phyloP scores from a whole-genome alignment of 2,797 vertebrate species.

The Craterocephalus amniculus region DNA sequence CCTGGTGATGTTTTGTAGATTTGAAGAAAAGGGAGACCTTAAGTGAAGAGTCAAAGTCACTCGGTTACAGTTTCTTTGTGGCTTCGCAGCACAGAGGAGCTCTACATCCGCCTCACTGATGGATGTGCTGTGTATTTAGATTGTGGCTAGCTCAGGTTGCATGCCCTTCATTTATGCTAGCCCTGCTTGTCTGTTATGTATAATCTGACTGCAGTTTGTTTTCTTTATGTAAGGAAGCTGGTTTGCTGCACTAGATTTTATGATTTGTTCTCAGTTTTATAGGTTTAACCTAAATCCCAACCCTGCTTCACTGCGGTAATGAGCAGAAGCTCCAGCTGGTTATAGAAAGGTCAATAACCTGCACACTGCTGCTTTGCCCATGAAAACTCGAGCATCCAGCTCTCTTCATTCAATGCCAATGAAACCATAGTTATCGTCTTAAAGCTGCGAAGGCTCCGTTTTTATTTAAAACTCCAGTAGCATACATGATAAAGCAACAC shows the following conservation, averaged over 20 bases:
- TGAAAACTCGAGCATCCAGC: conserved; percentile 32
- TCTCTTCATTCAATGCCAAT: conserved; percentile 54
- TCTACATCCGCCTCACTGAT: conserved; percentile 40
- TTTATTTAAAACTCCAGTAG: conserved; percentile 37
- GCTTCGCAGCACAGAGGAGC: conserved; percentile 33
- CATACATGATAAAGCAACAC: conserved; percentile 25
- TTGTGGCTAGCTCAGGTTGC: conserved; percentile 51
- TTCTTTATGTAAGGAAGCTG: conserved; percentile 1
- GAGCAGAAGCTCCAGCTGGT: conserved; percentile 2
- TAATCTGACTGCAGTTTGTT: conserved; percentile 35
- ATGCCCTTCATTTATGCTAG: conserved; percentile 43
- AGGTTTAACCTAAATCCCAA: neutral
- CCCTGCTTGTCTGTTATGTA: conserved; percentile 11
- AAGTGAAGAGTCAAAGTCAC: conserved; percentile 40
- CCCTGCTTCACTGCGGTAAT: neutral
- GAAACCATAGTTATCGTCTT: conserved; percentile 54
- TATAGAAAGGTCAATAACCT: neutral
- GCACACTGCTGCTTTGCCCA: conserved; percentile 26
- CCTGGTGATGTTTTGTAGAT: neutral
- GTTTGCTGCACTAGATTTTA: neutral
- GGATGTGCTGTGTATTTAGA: conserved; percentile 63
- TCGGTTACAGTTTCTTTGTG: conserved; percentile 44
- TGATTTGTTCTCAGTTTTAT: neutral
- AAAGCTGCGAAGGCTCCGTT: conserved; percentile 41
- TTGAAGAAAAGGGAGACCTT: conserved; percentile 8